These are phyloP conservation scores for Watsonalla cultraria DNA, from an alignment of 2,888 invertebrate species.

Conservation along the genomic window DNA sequence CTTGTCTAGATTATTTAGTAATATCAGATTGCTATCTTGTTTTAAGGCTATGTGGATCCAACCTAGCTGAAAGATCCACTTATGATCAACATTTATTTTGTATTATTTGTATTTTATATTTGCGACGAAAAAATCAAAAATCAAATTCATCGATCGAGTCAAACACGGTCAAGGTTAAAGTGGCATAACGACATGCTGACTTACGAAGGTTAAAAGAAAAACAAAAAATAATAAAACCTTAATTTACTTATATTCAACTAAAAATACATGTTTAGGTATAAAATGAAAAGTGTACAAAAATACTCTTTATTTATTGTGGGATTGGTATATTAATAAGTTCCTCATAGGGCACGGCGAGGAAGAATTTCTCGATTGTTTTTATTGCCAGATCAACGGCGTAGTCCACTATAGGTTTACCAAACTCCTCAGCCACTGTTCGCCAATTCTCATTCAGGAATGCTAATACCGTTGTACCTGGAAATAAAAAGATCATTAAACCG, in stretches of 20 bases:
- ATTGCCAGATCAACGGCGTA: constrained; percentile 62
- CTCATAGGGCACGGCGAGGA: constrained; percentile 55
- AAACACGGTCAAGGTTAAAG: too few relatives aligned
- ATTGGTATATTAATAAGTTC: constrained; percentile 61
- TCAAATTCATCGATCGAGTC: too few relatives aligned
- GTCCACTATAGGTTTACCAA: constrained; percentile 68
- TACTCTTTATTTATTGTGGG: constrained; percentile 22
- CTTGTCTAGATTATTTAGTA: too few relatives aligned
- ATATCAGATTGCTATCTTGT: too few relatives aligned
- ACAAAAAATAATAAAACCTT: background rate
- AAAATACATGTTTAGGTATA: background rate
- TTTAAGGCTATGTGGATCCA: too few relatives aligned
- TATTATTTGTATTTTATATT: too few relatives aligned
- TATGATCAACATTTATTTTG: too few relatives aligned
- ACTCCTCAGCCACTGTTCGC: constrained; percentile 60
- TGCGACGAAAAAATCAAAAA: too few relatives aligned
- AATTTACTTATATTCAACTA: background rate
- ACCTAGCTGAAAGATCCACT: too few relatives aligned
- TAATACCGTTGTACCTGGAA: constrained; percentile 59
- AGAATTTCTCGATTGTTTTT: constrained; percentile 60
- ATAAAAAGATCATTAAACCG: constrained; percentile 5
- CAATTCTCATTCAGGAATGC: constrained; percentile 64
- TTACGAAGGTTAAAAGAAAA: background rate
- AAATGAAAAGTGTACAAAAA: background rate
- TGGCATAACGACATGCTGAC: too few relatives aligned